Base-by-base conservation (phyloP, 2,888 invertebrate genomes). In the Meloe dianella region DNA sequence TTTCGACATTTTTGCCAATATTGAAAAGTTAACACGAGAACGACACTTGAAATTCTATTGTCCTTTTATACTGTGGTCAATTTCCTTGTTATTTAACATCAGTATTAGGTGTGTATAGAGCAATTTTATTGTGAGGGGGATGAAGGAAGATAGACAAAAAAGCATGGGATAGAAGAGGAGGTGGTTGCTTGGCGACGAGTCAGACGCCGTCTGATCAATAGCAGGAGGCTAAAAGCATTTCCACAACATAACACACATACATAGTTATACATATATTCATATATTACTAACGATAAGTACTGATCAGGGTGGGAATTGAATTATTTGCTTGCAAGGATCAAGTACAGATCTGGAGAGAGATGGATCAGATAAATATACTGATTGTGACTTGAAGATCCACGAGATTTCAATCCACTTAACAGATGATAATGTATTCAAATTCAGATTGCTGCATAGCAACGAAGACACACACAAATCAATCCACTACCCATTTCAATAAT, bases 141-240 rank as follows among this genome's bases (percentile, higher is more conserved):
- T 20, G 51, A 29, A 58, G 32, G 60, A 65, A 60, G 66, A 66
- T 61, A 20, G 38, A 54, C 63, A 65, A 70, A 66, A 72, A 73
- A 68, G 69, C 67, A 69, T 35, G 32, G 64, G 63, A 66, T 68
- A 60, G 60, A 2, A 27, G 57, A 69, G 67, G 70, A 68, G 74
- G 66, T 69, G 71, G 80, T 81, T 80, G 79, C 81, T 74, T 78
- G 77, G 80, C 81, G 77, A 80, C 81, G 74, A 71, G 73, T 76
- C 79, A 80, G 80, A 81, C 79, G 79, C 78, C 77, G 78, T 77
- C 78, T 81, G 81, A 80, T 81, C 81, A 77, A 81, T 81, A 80
- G 76, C 75, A 73, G 70, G 75, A 72, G 72, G 73, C 66, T 72
- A 72, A 73, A 70, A 67, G 70, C 68, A 72, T 71, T 72, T 57